phyloP scores from a whole-genome alignment of 2,888 invertebrate species.

The Reticulitermes lucifugus region DNA sequence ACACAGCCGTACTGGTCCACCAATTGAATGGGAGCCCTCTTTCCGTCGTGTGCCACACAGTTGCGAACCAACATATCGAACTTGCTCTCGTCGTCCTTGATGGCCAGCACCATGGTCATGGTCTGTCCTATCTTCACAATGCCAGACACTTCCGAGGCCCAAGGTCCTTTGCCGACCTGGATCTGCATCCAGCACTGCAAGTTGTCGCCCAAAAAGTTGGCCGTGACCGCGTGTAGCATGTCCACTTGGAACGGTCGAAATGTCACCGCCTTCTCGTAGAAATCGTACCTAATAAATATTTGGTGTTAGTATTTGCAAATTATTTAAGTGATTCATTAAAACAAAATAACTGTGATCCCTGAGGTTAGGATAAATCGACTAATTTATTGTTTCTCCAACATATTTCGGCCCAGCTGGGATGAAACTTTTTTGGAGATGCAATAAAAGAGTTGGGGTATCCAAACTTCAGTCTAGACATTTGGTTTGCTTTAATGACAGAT shows the following conservation, averaged over 20 bases:
- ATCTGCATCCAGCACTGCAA: constrained; percentile 98
- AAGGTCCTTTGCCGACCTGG: constrained; percentile 95
- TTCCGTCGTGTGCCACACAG: constrained; percentile 95
- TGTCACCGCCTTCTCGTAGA: constrained; percentile 94
- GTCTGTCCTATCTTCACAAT: constrained; percentile 96
- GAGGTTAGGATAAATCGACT: no score
- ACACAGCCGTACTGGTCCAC: constrained; percentile 95
- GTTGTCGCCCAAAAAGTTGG: constrained; percentile 95
- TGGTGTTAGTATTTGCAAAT: no score
- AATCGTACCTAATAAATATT: constrained; percentile 73
- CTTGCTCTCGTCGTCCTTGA: constrained; percentile 95
- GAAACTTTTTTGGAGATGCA: no score
- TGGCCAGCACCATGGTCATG: constrained; percentile 96
- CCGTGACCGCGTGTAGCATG: constrained; percentile 94
- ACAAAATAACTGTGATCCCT: no score
- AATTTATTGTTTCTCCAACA: no score
- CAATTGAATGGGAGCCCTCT: constrained; percentile 91
- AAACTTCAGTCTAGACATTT: no score
- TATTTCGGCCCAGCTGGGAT: no score
- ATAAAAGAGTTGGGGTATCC: no score
- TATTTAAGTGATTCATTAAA: no score
- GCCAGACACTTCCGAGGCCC: constrained; percentile 97
- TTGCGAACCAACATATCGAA: constrained; percentile 96
- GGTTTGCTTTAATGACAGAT: no score
- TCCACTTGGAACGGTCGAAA: constrained; percentile 96